Percentiles rank a stretch among this genome's conserved stretches.
Evolutionary conservation across 2,797 vertebrate species (phyloP).

Genomic region (Enteromius unitaeniatus): DNA sequence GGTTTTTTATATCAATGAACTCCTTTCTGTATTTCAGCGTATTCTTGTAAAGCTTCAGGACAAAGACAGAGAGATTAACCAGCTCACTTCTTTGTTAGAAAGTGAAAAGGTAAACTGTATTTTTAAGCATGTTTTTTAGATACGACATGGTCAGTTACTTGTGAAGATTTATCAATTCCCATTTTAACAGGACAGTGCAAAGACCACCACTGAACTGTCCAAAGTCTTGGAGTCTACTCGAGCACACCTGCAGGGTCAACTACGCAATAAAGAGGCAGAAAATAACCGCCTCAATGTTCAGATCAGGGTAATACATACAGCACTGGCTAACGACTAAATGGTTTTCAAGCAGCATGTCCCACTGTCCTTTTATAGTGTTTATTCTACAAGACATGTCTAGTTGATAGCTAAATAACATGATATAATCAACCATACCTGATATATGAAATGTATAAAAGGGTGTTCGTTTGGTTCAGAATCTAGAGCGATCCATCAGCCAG

Average conservation of each 20-base stretch:
- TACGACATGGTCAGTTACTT: background rate
- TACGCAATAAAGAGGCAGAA: constrained; percentile 88
- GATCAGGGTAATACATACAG: constrained; percentile 80
- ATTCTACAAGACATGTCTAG: background rate
- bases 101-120: constrained; percentile 84
- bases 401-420: background rate
- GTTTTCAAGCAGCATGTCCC: background rate
- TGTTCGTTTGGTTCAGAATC: constrained; percentile 75
- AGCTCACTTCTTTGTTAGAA: constrained; percentile 78
- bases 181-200: constrained; percentile 81
- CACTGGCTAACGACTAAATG: background rate
- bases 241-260: constrained; percentile 86
- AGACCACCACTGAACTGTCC: constrained; percentile 80
- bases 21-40: constrained; percentile 70
- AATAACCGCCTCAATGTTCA: constrained; percentile 85
- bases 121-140: background rate
- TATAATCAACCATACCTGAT: background rate
- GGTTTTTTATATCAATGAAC: background rate
- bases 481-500: constrained; percentile 81
- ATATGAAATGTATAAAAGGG: background rate
- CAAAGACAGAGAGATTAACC: constrained; percentile 82
- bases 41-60: constrained; percentile 85
- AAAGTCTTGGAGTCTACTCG: constrained; percentile 85
- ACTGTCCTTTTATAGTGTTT: background rate
- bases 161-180: background rate